Evolutionary conservation across 2,113 vertebrate species (phyloP).

Genomic region (Puma concolor): DNA sequence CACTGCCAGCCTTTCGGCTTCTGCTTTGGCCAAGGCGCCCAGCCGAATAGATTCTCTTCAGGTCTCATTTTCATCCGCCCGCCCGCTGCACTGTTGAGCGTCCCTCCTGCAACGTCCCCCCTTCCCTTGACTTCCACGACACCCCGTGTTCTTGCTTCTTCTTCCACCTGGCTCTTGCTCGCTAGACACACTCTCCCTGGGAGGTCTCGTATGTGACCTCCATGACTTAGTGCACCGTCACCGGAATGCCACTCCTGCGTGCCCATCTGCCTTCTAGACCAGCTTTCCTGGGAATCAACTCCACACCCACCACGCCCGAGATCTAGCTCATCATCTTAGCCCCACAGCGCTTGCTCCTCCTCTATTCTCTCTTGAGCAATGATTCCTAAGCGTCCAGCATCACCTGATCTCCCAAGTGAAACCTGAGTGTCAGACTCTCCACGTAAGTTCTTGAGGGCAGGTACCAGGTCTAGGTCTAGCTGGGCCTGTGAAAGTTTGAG

Average conservation of each 20-base stretch:
- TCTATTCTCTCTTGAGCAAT: neutral
- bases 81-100: neutral
- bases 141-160: neutral
- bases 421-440: neutral
- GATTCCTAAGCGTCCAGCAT: neutral
- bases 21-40: neutral
- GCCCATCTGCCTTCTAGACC: neutral
- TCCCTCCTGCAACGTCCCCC: neutral
- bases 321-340: neutral
- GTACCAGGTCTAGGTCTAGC: neutral
- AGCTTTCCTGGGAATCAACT: neutral
- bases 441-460: neutral
- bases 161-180: neutral
- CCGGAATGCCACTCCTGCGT: neutral
- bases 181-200: neutral
- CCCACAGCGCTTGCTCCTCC: neutral
- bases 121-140: neutral
- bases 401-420: neutral
- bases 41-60: neutral
- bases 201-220: neutral
- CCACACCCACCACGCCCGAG: neutral
- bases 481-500: neutral
- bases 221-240: neutral
- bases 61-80: neutral
- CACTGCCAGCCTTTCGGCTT: neutral